Evolutionary conservation across 2,888 invertebrate genomes (phyloP).

Genomic region (Apotomis turbidana): DNA sequence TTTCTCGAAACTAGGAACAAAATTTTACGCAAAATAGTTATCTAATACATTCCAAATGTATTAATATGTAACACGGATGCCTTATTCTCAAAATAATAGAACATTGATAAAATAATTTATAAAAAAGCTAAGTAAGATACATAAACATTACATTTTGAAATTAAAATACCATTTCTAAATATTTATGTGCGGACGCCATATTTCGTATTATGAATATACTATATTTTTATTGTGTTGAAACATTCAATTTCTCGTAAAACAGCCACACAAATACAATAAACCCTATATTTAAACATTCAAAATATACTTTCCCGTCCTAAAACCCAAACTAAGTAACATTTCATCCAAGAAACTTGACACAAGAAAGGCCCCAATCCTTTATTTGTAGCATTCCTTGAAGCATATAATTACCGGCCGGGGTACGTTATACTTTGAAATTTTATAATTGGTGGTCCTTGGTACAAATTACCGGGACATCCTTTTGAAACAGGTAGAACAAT

Average conservation of each 20-base stretch:
- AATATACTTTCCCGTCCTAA: slow-evolving; percentile 26
- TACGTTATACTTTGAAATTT: slow-evolving; percentile 63
- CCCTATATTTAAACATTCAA: slow-evolving; percentile 28
- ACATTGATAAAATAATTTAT: no score
- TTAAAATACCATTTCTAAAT: no score
- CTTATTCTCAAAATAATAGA: no score
- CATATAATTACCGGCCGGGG: slow-evolving; percentile 47
- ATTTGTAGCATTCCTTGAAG: slow-evolving; percentile 37
- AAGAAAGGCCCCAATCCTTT: slow-evolving; percentile 39
- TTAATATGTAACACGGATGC: no score
- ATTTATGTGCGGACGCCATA: no score
- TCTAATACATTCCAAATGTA: no score
- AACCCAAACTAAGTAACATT: slow-evolving; percentile 37
- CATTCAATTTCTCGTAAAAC: not conserved
- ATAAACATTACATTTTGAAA: no score
- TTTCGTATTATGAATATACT: no score
- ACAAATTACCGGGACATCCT: slow-evolving; percentile 64
- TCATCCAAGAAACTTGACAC: slow-evolving; percentile 38
- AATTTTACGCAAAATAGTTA: no score
- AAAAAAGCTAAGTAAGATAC: no score
- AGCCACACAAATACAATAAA: slow-evolving; percentile 14
- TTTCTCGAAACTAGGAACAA: no score
- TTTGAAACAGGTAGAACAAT: slow-evolving; percentile 46
- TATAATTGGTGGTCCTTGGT: slow-evolving; percentile 65
- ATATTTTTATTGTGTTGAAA: not conserved